Evolutionary conservation across 2,888 invertebrate genomes (phyloP).

Genomic region (Troides helena): DNA sequence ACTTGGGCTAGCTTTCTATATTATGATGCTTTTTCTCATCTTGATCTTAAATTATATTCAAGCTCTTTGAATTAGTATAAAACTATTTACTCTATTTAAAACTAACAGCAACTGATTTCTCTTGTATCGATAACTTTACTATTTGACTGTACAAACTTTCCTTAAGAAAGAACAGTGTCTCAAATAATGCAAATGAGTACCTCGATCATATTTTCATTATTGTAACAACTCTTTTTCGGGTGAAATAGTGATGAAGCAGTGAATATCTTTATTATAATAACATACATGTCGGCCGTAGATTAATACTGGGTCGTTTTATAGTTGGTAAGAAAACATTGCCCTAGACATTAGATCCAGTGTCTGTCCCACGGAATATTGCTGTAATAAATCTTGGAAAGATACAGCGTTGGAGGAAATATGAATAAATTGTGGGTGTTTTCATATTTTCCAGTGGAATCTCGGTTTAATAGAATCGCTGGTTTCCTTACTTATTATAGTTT

Average conservation of each 20-base stretch:
- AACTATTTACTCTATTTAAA: no score
- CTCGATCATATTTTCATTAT: not conserved
- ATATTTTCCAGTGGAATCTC: conserved; percentile 21
- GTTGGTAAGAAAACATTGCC: conserved; percentile 45
- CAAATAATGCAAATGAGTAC: not conserved
- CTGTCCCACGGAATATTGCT: conserved; percentile 55
- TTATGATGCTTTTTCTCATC: no score
- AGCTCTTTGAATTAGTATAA: no score
- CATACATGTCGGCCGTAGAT: conserved; percentile 11
- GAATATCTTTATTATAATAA: conserved; percentile 12
- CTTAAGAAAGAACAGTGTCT: not conserved
- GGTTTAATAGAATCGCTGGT: conserved; percentile 21
- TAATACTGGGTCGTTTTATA: conserved; percentile 37
- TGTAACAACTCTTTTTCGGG: not conserved
- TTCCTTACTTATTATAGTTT: conserved; percentile 13
- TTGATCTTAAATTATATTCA: no score
- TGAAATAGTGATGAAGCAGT: not conserved
- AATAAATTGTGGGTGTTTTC: conserved; percentile 28
- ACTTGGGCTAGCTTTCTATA: no score
- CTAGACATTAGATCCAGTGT: conserved; percentile 47
- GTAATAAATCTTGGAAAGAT: conserved; percentile 55
- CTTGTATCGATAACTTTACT: no score
- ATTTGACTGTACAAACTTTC: no score
- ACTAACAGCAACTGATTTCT: no score
- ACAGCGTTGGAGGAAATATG: conserved; percentile 24